Conservation (phyloP, 1,140 invertebrate genomes). For the Bilobella aurantiaca region DNA sequence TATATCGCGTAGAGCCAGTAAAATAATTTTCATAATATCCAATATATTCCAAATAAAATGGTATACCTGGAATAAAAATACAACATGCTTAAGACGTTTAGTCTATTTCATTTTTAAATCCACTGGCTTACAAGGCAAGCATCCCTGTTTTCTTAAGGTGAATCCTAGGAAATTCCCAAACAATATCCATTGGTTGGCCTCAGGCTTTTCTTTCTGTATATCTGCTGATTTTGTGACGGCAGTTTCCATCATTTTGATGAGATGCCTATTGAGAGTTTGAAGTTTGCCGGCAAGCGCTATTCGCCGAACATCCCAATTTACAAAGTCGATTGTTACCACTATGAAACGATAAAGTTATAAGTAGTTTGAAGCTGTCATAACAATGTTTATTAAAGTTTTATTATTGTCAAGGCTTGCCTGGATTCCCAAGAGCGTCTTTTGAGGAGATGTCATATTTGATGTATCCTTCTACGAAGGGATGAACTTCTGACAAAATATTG, state of each 20-base stretch:
- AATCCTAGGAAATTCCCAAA: neutral
- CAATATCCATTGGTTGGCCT: neutral
- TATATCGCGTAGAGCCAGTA: neutral
- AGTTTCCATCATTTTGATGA: neutral
- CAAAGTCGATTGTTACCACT: neutral
- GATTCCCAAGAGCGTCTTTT: neutral
- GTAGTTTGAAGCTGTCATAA: too few species aligned
- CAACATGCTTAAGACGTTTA: neutral
- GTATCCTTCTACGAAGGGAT: neutral
- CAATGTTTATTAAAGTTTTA: too few species aligned
- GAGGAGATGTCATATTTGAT: neutral
- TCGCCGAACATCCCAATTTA: neutral
- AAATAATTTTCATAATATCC: neutral
- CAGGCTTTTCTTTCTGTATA: neutral
- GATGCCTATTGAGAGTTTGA: neutral
- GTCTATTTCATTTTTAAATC: neutral
- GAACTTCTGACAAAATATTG: neutral
- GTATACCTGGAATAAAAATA: neutral
- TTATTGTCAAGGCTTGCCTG: too few species aligned
- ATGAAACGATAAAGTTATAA: neutral
- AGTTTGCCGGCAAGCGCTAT: neutral
- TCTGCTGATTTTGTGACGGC: neutral
- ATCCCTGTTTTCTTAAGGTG: neutral
- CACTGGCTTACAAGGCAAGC: neutral
- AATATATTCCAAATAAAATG: neutral